phyloP scores from a whole-genome alignment of 2,888 invertebrate genomes.

The Cheilosia grossa region DNA sequence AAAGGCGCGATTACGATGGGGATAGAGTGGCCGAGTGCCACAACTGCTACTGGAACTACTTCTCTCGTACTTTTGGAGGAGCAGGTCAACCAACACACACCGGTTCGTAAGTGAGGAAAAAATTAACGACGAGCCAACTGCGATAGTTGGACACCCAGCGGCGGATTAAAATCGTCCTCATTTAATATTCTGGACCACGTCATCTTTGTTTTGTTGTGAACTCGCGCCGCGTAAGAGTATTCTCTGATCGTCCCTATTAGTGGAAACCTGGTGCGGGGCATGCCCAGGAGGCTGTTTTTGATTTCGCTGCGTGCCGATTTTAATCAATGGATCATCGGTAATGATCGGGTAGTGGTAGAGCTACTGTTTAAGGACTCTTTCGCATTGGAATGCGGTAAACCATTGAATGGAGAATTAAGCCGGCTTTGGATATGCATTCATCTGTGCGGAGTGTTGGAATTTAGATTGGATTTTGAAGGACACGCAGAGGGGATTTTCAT shows the following conservation, averaged over 20 bases:
- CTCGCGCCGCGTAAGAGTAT: conserved; percentile 81
- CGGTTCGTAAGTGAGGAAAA: conserved; percentile 16
- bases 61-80: conserved; percentile 40
- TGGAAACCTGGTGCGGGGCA: conserved; percentile 30
- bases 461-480: conserved; percentile 47
- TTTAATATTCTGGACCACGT: conserved; percentile 74
- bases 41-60: conserved; percentile 55
- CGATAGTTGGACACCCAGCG: conserved; percentile 62
- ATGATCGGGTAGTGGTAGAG: conserved; percentile 49
- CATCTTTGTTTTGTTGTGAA: conserved; percentile 78
- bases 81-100: conserved; percentile 19
- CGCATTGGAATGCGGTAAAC: conserved; percentile 61
- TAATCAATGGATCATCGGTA: conserved; percentile 66
- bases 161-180: conserved; percentile 58
- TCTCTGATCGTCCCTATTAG: conserved; percentile 82
- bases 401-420: conserved; percentile 68
- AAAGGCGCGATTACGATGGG: conserved; percentile 62
- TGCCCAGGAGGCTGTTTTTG: conserved; percentile 16
- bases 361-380: conserved; percentile 55
- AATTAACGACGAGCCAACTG: conserved; percentile 66
- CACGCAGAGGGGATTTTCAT: conserved; percentile 1
- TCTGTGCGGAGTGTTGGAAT: conserved; percentile 66
- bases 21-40: conserved; percentile 59
- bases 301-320: conserved; percentile 59
- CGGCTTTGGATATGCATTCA: conserved; percentile 47